Conservation (phyloP, 2,888 invertebrate genomes). For the Micoletzkya japonica region DNA sequence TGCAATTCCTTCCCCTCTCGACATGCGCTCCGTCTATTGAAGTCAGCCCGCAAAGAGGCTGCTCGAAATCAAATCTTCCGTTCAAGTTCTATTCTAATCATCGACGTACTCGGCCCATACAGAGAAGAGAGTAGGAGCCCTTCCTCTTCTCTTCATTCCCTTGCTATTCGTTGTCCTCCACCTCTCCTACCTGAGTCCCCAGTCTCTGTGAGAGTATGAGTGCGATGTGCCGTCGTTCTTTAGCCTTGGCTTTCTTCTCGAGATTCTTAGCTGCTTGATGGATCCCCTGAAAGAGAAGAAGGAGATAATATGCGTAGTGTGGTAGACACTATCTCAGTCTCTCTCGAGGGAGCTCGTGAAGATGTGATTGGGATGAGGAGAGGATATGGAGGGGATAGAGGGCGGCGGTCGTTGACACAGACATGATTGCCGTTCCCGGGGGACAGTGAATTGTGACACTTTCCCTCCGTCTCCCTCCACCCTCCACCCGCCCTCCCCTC, state of each 20-base stretch:
- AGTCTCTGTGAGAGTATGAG: conserved; percentile 58
- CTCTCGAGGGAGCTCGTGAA: too few species aligned
- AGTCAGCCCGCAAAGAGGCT: not conserved
- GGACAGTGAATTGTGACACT: too few species aligned
- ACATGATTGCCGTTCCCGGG: too few species aligned
- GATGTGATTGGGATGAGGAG: too few species aligned
- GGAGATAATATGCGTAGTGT: conserved; percentile 4
- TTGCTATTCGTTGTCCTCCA: not conserved
- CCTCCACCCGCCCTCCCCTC: too few species aligned
- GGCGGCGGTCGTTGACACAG: too few species aligned
- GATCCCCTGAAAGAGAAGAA: conserved; percentile 57
- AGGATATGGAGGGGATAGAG: too few species aligned
- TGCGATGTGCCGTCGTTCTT: conserved; percentile 60
- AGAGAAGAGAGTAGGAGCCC: too few species aligned
- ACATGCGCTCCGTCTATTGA: not conserved
- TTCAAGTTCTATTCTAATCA: conserved; percentile 9
- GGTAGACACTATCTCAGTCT: too few species aligned
- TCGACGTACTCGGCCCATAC: not conserved
- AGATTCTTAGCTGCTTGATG: conserved; percentile 62
- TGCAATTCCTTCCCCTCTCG: not conserved
- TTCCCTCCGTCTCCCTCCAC: too few species aligned
- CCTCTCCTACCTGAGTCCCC: conserved; percentile 54
- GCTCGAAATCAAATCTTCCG: conserved; percentile 12
- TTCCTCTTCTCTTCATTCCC: not conserved
- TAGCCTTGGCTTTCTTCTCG: conserved; percentile 60